Evolutionary conservation across 2,797 vertebrate genomes (phyloP).

Genomic region (Pseudochromis fuscus): DNA sequence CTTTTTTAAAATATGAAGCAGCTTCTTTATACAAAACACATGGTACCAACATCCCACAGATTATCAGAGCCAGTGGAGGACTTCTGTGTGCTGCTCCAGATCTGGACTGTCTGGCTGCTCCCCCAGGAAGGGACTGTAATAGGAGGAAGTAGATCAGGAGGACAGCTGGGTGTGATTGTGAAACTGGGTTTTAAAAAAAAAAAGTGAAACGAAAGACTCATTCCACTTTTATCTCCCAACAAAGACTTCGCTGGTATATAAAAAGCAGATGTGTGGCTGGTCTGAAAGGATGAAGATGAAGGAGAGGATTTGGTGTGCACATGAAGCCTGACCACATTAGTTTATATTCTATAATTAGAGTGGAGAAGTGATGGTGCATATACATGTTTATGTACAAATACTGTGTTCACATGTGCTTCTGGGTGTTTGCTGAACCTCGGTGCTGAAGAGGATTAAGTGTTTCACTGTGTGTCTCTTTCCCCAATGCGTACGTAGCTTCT

Average conservation of each 20-base stretch:
- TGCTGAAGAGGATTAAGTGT: constrained; percentile 36
- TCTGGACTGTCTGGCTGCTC: constrained; percentile 21
- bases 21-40: not conserved
- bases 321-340: constrained; percentile 11
- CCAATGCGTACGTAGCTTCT: constrained; percentile 73
- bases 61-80: not conserved
- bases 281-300: constrained; percentile 35
- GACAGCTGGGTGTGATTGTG: constrained; percentile 71
- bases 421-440: constrained; percentile 14
- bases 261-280: constrained; percentile 70
- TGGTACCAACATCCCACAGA: constrained; percentile 1
- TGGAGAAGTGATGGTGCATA: constrained; percentile 13
- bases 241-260: constrained; percentile 62
- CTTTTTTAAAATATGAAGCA: not conserved
- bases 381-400: constrained; percentile 7
- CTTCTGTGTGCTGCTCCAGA: constrained; percentile 42
- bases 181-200: constrained; percentile 21
- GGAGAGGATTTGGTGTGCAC: constrained; percentile 18
- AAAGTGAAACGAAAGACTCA: constrained; percentile 25
- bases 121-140: constrained; percentile 50
- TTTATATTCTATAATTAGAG: constrained; percentile 8
- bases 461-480: constrained; percentile 66
- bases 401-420: not conserved
- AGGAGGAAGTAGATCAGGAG: constrained; percentile 57
- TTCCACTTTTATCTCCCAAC: constrained; percentile 65